Conservation (phyloP, 1,140 invertebrate species). For the Diachasmimorpha longicaudata region DNA sequence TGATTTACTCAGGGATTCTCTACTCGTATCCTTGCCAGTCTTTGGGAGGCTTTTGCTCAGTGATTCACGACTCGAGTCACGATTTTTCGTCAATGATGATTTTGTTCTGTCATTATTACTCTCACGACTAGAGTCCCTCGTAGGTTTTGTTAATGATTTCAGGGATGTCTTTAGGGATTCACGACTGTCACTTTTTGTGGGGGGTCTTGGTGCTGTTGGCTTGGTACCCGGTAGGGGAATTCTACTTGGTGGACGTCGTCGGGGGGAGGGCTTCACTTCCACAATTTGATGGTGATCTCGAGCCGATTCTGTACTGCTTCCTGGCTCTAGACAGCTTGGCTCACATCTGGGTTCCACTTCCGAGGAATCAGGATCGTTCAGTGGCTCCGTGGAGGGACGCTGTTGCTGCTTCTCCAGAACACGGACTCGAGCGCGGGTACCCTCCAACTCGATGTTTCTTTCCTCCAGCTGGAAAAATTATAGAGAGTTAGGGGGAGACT, state of each 20-base stretch:
- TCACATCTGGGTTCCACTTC: conserved; percentile 63
- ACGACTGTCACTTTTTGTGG: conserved; percentile 61
- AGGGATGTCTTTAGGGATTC: conserved; percentile 69
- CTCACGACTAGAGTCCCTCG: conserved; percentile 49
- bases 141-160: conserved; percentile 53
- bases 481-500: neutral
- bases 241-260: conserved; percentile 69
- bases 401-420: conserved; percentile 68
- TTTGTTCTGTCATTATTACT: conserved; percentile 33
- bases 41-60: conserved; percentile 64
- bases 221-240: conserved; percentile 71
- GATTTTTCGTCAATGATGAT: conserved; percentile 31
- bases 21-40: conserved; percentile 47
- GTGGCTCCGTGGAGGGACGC: conserved; percentile 47
- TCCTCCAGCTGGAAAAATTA: conserved; percentile 73
- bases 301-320: conserved; percentile 69
- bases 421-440: conserved; percentile 75
- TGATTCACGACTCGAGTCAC: conserved; percentile 65
- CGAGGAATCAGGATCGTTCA: conserved; percentile 43
- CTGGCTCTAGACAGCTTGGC: conserved; percentile 63
- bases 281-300: conserved; percentile 62
- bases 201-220: conserved; percentile 65
- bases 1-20: conserved; percentile 49
- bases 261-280: conserved; percentile 62
- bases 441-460: conserved; percentile 81